These are phyloP conservation scores for Noctua fimbriata DNA, from an alignment of 2,888 invertebrate genomes.

Conservation along the genomic window DNA sequence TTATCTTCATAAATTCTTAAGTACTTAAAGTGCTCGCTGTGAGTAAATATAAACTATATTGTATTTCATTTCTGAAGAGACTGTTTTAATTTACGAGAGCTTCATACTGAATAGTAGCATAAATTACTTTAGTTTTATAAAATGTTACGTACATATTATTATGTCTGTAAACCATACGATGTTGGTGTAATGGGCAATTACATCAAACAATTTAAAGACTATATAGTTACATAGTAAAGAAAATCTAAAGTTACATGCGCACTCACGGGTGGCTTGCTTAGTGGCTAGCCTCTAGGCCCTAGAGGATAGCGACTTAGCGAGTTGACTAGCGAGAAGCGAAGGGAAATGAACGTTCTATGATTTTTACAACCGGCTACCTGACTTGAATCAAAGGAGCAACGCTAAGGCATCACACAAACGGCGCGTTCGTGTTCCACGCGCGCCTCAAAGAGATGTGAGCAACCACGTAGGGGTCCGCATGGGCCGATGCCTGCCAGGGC, in stretches of 20 bases:
- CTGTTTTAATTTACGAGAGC: not conserved
- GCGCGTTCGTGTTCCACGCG: too few relatives aligned
- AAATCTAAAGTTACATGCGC: not conserved
- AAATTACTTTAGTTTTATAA: not conserved
- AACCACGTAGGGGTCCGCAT: too few relatives aligned
- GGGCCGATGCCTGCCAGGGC: too few relatives aligned
- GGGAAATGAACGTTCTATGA: not conserved
- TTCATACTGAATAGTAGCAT: too few relatives aligned
- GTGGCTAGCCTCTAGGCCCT: not conserved
- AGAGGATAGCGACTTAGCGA: not conserved
- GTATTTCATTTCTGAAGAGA: conserved; percentile 17
- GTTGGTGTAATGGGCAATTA: not conserved
- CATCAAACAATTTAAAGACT: not conserved
- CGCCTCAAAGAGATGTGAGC: too few relatives aligned
- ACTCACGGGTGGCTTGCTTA: not conserved
- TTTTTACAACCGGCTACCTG: not conserved
- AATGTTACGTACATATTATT: not conserved
- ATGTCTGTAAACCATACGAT: not conserved
- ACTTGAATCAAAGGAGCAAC: not conserved
- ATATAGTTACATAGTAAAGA: not conserved
- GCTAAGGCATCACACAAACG: not conserved
- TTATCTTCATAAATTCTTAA: conserved; percentile 16
- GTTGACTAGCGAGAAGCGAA: not conserved
- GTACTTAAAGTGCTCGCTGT: conserved; percentile 4
- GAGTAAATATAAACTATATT: conserved; percentile 6